These are phyloP conservation scores for Apodemia zela DNA, from an alignment of 2,888 invertebrate genomes.

Conservation along the genomic window DNA sequence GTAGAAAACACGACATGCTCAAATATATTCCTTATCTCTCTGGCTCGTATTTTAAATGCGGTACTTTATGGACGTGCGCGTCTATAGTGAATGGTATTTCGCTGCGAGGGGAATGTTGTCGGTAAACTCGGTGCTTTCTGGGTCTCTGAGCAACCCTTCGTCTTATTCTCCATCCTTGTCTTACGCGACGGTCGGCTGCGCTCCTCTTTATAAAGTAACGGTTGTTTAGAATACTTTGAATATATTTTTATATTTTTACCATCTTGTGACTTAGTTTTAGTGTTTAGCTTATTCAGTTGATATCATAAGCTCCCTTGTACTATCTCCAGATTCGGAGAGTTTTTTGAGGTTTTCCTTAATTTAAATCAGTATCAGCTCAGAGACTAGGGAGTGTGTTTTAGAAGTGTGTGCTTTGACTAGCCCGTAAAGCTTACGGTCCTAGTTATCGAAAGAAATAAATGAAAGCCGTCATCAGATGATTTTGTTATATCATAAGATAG, in stretches of 20 bases:
- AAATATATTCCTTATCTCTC: conserved; percentile 79
- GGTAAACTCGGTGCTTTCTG: conserved; percentile 59
- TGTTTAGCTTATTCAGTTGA: no score
- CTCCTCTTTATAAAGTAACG: conserved; percentile 60
- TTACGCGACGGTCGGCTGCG: conserved; percentile 74
- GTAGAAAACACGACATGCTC: conserved; percentile 37
- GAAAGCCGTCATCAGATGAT: no score
- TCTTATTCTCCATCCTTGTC: conserved; percentile 80
- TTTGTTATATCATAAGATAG: no score
- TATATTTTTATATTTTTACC: conserved; percentile 1
- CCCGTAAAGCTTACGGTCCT: no score
- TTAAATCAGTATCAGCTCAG: no score
- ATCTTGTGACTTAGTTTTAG: no score
- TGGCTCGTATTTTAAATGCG: conserved; percentile 74
- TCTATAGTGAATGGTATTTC: conserved; percentile 63
- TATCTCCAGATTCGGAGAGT: no score
- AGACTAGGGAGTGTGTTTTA: no score
- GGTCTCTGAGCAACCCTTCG: conserved; percentile 81
- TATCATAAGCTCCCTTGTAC: no score
- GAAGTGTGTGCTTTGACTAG: no score
- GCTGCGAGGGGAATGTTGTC: conserved; percentile 38
- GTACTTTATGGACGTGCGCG: conserved; percentile 71
- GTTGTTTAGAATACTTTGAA: conserved; percentile 32
- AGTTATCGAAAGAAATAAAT: no score
- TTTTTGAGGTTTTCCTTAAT: no score